Percentiles rank a stretch among this genome's conserved stretches.
phyloP scores from a whole-genome alignment of 2,888 invertebrate genomes.

The Seladonia tumulorum region DNA sequence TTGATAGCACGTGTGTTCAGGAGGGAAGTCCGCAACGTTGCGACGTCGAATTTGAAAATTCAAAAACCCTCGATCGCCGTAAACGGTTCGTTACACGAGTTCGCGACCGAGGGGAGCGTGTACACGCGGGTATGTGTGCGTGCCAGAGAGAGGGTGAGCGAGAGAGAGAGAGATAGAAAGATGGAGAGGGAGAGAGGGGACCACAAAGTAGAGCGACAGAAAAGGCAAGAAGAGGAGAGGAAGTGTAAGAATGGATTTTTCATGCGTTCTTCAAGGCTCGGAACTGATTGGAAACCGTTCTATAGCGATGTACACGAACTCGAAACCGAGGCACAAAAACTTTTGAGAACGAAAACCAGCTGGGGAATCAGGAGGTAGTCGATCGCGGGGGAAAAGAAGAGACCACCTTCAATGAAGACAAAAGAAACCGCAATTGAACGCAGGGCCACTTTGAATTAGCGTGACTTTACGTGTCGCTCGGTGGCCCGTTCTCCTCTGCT shows the following conservation, averaged over 20 bases:
- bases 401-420: constrained; percentile 31
- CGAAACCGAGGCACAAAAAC: no score
- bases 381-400: constrained; percentile 19
- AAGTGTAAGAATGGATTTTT: constrained; percentile 8
- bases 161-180: neutral
- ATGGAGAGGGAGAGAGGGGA: neutral
- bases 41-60: constrained; percentile 36
- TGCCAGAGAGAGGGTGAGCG: neutral
- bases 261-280: neutral
- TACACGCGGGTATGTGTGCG: neutral
- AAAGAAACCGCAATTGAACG: constrained; percentile 31
- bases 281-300: neutral
- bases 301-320: neutral
- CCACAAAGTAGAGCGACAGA: neutral
- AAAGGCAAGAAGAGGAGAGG: constrained; percentile 19
- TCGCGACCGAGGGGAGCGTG: neutral
- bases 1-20: constrained; percentile 39
- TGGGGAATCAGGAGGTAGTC: neutral
- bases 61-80: constrained; percentile 48
- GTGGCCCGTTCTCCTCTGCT: neutral
- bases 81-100: constrained; percentile 46
- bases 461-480: neutral
- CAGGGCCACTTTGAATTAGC: neutral
- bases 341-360: neutral
- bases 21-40: no score